These are phyloP conservation scores for Microcebus tavaratra DNA, from an alignment of 2,113 vertebrate genomes.

Conservation along the genomic window DNA sequence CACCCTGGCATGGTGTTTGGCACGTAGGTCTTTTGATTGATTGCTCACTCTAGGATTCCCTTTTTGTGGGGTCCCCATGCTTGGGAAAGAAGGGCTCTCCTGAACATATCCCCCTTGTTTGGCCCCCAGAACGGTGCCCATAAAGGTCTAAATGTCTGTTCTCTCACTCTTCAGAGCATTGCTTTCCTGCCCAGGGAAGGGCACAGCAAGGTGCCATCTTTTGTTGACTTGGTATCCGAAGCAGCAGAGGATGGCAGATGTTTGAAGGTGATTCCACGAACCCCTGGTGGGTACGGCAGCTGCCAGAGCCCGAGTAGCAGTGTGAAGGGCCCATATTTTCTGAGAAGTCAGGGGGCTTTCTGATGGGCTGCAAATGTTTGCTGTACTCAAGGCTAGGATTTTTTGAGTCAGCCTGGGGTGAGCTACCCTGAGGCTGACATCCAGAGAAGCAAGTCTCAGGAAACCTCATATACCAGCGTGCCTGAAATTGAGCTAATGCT, in stretches of 20 bases:
- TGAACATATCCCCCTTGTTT: background rate
- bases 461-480: background rate
- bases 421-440: background rate
- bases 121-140: background rate
- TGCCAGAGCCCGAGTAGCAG: background rate
- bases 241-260: background rate
- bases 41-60: background rate
- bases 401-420: background rate
- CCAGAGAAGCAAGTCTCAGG: background rate
- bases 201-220: background rate
- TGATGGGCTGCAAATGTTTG: background rate
- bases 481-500: background rate
- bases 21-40: background rate
- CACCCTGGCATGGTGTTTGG: background rate
- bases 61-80: background rate
- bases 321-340: background rate
- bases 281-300: background rate
- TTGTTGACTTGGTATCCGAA: background rate
- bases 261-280: constrained; percentile 29
- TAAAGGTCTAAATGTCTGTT: background rate
- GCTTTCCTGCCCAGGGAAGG: background rate
- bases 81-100: background rate
- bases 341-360: background rate
- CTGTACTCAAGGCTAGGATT: background rate
- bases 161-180: background rate